Evolutionary conservation across 2,113 vertebrate species (phyloP).

Genomic region (Cygnus buccinator): DNA sequence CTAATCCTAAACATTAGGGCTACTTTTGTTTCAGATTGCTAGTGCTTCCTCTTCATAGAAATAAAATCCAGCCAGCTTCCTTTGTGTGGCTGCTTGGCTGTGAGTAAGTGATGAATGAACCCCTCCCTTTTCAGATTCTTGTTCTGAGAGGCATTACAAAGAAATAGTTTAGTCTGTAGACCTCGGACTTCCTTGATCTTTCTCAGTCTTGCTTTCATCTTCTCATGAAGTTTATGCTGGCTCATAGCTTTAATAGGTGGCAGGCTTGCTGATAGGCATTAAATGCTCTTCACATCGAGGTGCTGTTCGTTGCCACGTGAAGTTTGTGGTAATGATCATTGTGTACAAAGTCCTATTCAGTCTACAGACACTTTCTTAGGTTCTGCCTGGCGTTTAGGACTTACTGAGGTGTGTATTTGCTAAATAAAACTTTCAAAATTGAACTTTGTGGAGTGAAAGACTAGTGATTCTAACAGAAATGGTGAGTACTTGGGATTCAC

Average conservation of each 20-base stretch:
- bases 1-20: neutral
- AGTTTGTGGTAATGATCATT: neutral
- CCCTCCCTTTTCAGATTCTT: neutral
- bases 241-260: neutral
- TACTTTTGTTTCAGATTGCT: constrained; percentile 13
- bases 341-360: neutral
- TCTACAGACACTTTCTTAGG: neutral
- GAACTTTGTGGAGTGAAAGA: neutral
- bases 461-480: neutral
- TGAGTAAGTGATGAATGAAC: neutral
- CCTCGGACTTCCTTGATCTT: constrained; percentile 1
- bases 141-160: neutral
- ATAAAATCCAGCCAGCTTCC: constrained; percentile 4
- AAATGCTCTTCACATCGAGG: neutral
- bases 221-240: neutral
- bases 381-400: neutral
- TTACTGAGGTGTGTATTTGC: neutral
- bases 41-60: neutral
- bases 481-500: neutral
- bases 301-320: neutral
- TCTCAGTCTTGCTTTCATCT: constrained; percentile 7
- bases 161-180: constrained; percentile 29
- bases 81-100: neutral
- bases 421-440: neutral
- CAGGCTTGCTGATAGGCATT: neutral